These are phyloP conservation scores for Cebuella pygmaea DNA, from an alignment of 2,797 vertebrate species.

Conservation along the genomic window DNA sequence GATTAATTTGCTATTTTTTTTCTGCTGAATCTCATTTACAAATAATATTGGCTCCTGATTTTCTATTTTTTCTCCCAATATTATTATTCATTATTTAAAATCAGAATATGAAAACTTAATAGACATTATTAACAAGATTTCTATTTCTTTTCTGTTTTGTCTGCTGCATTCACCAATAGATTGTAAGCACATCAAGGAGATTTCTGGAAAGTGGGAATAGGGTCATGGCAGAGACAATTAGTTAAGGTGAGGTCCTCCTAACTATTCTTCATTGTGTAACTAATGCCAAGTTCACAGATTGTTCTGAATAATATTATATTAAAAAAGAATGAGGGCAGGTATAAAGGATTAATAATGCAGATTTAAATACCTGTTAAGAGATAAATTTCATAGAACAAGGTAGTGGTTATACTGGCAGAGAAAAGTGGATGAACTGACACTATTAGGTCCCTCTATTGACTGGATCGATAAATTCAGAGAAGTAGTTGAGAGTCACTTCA, in stretches of 20 bases:
- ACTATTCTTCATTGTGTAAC: not conserved
- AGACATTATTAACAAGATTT: not conserved
- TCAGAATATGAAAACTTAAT: not conserved
- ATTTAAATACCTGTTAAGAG: not conserved
- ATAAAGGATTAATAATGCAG: not conserved
- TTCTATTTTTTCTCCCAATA: not conserved
- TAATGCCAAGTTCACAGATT: not conserved
- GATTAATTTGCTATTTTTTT: not conserved
- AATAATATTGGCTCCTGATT: not conserved
- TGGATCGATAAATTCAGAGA: not conserved
- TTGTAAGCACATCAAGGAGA: not conserved
- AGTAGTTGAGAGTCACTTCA: not conserved
- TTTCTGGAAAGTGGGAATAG: not conserved
- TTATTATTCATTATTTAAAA: not conserved
- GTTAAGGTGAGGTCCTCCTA: not conserved
- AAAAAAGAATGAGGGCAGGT: not conserved
- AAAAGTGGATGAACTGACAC: not conserved
- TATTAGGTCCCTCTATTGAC: not conserved
- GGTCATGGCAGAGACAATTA: not conserved
- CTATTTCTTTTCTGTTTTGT: not conserved
- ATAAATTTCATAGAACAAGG: not conserved
- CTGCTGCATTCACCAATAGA: not conserved
- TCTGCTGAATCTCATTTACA: not conserved
- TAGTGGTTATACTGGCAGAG: not conserved
- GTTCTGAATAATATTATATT: slow-evolving; percentile 14